phyloP scores from a whole-genome alignment of 2,797 vertebrate species.

The Hippopotamyrus pictus region DNA sequence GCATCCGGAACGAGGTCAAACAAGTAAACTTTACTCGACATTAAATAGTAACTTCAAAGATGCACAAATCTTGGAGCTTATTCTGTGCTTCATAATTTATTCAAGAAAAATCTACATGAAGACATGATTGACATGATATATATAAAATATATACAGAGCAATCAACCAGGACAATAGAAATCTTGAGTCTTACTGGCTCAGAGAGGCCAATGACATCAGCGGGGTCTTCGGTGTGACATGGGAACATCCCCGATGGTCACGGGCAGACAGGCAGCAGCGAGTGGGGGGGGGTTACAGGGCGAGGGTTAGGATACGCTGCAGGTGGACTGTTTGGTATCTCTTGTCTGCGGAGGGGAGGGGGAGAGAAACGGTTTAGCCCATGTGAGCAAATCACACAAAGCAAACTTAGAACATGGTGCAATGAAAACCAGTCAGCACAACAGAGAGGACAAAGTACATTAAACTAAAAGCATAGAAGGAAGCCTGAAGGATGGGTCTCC shows the following conservation, averaged over 20 bases:
- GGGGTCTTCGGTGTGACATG: background rate
- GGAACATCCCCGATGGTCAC: conserved; percentile 35
- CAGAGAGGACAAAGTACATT: background rate
- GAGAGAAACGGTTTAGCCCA: background rate
- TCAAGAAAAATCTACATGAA: conserved; percentile 53
- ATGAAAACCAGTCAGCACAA: background rate
- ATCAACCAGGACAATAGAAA: conserved; percentile 2
- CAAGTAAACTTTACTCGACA: background rate
- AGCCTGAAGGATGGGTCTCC: background rate
- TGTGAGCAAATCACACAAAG: background rate
- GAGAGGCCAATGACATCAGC: background rate
- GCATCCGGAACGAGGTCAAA: background rate
- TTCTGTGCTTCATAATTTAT: conserved; percentile 66
- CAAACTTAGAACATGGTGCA: background rate
- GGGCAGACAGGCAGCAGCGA: conserved; percentile 26
- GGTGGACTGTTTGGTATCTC: conserved; percentile 60
- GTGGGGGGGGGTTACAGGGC: conserved; percentile 20
- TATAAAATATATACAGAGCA: conserved; percentile 71
- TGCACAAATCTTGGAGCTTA: background rate
- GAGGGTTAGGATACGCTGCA: conserved; percentile 62
- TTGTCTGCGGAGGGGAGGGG: conserved; percentile 43
- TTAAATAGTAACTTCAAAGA: background rate
- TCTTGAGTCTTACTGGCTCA: background rate
- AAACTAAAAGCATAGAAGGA: background rate
- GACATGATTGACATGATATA: conserved; percentile 49